Evolutionary conservation across 1,140 invertebrate species (phyloP).

Genomic region (Drosophila equinoxialis): DNA sequence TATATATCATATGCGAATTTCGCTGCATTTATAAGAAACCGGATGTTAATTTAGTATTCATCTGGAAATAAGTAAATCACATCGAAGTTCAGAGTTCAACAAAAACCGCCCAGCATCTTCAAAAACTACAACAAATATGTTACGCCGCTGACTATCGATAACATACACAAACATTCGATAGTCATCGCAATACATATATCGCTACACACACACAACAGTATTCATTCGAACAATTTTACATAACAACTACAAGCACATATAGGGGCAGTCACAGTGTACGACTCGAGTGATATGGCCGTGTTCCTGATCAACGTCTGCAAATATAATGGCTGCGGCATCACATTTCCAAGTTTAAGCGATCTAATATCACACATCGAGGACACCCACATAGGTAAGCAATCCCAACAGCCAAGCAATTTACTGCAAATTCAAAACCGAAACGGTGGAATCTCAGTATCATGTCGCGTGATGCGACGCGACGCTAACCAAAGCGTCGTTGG

Average conservation of each 20-base stretch:
- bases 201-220: slow-evolving; percentile 54
- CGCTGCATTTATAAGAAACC: slow-evolving; percentile 32
- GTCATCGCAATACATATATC: slow-evolving; percentile 22
- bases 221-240: slow-evolving; percentile 62
- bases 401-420: slow-evolving; percentile 34
- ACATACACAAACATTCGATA: slow-evolving; percentile 43
- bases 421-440: slow-evolving; percentile 14
- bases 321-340: slow-evolving; percentile 92
- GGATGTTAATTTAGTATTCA: slow-evolving; percentile 19
- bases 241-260: slow-evolving; percentile 61
- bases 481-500: slow-evolving; percentile 26
- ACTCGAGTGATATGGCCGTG: slow-evolving; percentile 88
- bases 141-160: slow-evolving; percentile 47
- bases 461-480: slow-evolving; percentile 63
- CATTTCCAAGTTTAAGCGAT: slow-evolving; percentile 90
- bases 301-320: slow-evolving; percentile 94
- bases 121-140: slow-evolving; percentile 19
- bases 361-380: slow-evolving; percentile 94
- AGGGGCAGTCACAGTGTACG: slow-evolving; percentile 74
- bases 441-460: slow-evolving; percentile 53
- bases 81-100: slow-evolving; percentile 29
- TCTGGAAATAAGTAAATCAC: slow-evolving; percentile 23
- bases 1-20: slow-evolving; percentile 1
- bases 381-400: slow-evolving; percentile 90
- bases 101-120: slow-evolving; percentile 23